Evolutionary conservation across 2,113 vertebrate species (phyloP), one percentile per base, ranked within the genome.

Genomic region (Smithornis capensis): DNA sequence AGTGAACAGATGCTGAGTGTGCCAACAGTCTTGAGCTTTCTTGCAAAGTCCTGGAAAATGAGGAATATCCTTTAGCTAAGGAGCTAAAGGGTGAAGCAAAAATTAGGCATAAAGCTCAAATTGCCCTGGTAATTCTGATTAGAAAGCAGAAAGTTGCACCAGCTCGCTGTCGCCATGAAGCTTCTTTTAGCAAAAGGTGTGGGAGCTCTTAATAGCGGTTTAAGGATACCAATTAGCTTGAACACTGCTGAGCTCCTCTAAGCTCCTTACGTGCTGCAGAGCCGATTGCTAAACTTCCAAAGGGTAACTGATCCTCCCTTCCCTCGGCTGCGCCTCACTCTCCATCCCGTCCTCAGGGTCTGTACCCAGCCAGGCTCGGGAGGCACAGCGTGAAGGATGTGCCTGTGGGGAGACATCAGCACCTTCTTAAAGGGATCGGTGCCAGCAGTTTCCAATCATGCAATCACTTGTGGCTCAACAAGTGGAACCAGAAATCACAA

Each of bases 171-270:
- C 64, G 74, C 38, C 8, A 0, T 12, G 45, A 67, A 70, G 63
- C 64, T 91, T 52, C 89, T 73, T 22, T 21, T 38, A 87, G 78
- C 42, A 86, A 92, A 95, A 96, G 90, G 95, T 96, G 90, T 85
- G 67, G 85, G 91, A 95, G 68, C 90, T 94, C 91, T 86, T 94
- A 97, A 96, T 50, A 87, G 81, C 78, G 92, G 33, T 92, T 97
- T 95, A 94, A 96, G 84, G 65, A 77, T 60, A 81, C 71, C 91
- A 96, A 94, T 97, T 95, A 94, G 78, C 94, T 91, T 53, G 55
- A 96, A 93, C 6, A 22, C 64, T 74, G 52, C 68, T 94, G 92
- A 95, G 94, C 62, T 91, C 45, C 89, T 84, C 62, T 94, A 96
- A 97, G 77, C 80, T 45, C 56, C 94, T 97, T 95, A 96, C 4